Percentiles rank a stretch among this genome's conserved stretches.
Conservation (phyloP, 2,113 vertebrate genomes). For the Chionodraco myersi region DNA sequence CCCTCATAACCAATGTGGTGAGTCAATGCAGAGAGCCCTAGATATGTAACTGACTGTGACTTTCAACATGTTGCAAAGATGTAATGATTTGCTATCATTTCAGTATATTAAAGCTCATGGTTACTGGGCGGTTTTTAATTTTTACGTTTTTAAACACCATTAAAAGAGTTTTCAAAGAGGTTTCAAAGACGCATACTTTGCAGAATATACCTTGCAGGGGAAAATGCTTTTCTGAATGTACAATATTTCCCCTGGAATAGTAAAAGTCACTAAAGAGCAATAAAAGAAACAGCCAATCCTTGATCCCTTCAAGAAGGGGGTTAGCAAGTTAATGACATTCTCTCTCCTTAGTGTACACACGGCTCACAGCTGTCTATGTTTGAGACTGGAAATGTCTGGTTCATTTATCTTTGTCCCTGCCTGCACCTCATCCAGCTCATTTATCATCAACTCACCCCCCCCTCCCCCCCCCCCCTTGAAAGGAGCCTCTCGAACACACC, state of each 20-base stretch:
- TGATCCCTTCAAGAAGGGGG: conserved; percentile 15
- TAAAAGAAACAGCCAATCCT: conserved; percentile 29
- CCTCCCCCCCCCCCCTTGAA: not conserved
- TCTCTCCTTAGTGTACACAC: conserved; percentile 18
- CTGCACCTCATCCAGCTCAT: conserved; percentile 50
- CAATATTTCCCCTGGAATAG: not conserved
- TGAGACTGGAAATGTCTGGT: conserved; percentile 28
- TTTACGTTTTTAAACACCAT: not conserved
- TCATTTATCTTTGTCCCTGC: conserved; percentile 57
- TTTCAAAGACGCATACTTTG: not conserved
- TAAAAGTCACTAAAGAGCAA: not conserved
- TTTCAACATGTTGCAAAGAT: not conserved
- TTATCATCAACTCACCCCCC: conserved; percentile 49
- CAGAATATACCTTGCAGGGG: not conserved
- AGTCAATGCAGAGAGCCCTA: not conserved
- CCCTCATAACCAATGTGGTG: not conserved
- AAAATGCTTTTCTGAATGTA: not conserved
- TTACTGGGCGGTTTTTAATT: no score
- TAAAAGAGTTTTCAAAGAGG: not conserved
- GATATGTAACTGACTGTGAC: no score
- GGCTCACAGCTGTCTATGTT: conserved; percentile 43
- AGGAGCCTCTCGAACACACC: conserved; percentile 28
- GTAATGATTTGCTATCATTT: not conserved
- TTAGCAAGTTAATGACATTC: conserved; percentile 31
- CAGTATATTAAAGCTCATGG: no score